Percentiles rank a stretch among this genome's conserved stretches.
phyloP scores from a whole-genome alignment of 2,888 invertebrate genomes.

The Cetonia aurata region DNA sequence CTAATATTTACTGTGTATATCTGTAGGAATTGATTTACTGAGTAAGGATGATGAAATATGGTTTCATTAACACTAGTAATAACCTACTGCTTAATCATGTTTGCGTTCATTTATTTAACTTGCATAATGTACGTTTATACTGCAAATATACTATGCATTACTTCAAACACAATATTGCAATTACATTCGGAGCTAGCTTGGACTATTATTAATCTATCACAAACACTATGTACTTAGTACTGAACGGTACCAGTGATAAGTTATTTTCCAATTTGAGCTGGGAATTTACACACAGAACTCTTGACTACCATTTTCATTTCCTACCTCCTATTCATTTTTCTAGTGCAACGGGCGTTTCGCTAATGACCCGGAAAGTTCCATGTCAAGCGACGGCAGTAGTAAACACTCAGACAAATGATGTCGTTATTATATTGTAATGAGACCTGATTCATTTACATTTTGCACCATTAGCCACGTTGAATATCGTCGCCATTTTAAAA shows the following conservation, averaged over 20 bases:
- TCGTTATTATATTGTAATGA: slow-evolving; percentile 41
- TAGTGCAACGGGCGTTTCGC: slow-evolving; percentile 1
- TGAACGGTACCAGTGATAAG: background rate
- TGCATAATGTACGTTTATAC: too few species aligned
- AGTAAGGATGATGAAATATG: too few species aligned
- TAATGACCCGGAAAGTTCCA: slow-evolving; percentile 34
- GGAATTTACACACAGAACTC: background rate
- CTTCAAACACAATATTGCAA: background rate
- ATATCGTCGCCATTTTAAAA: slow-evolving; percentile 5
- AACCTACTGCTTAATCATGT: too few species aligned
- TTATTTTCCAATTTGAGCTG: background rate
- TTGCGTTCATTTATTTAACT: too few species aligned
- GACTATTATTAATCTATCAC: background rate
- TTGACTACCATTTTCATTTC: slow-evolving; percentile 2
- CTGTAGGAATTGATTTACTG: too few species aligned
- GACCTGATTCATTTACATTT: slow-evolving; percentile 41
- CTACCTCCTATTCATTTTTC: slow-evolving; percentile 16
- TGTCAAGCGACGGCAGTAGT: slow-evolving; percentile 14
- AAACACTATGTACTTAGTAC: background rate
- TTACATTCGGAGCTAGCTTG: background rate
- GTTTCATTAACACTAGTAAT: too few species aligned
- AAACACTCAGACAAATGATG: slow-evolving; percentile 40
- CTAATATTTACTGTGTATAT: too few species aligned
- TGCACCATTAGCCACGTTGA: slow-evolving; percentile 22
- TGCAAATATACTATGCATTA: too few species aligned